phyloP scores from a whole-genome alignment of 1,140 invertebrate species.

The Lepidurus packardi region DNA sequence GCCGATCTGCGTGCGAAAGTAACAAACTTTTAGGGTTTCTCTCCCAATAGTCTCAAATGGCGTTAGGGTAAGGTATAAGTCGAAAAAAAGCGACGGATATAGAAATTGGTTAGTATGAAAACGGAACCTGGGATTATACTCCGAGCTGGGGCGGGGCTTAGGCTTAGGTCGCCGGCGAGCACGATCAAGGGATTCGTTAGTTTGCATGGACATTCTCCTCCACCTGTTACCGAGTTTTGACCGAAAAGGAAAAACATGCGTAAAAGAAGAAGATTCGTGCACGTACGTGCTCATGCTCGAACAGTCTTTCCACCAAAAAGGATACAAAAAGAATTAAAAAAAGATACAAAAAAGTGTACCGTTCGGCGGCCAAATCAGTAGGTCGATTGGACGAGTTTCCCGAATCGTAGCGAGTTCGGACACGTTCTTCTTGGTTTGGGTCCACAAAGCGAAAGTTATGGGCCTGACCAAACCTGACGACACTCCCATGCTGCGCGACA shows the following conservation, averaged over 20 bases:
- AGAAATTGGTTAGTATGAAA: background rate
- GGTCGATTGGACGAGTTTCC: background rate
- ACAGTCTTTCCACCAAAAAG: background rate
- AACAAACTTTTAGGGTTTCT: background rate
- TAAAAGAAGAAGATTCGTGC: background rate
- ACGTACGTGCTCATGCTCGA: background rate
- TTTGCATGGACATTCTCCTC: background rate
- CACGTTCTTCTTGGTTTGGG: constrained; percentile 76
- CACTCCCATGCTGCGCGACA: constrained; percentile 57
- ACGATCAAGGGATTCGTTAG: background rate
- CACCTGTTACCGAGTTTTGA: background rate
- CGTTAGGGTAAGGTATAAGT: background rate
- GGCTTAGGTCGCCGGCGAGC: background rate
- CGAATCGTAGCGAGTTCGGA: background rate
- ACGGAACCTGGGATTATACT: constrained; percentile 21
- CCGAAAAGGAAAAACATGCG: background rate
- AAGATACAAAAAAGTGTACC: background rate
- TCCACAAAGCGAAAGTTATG: constrained; percentile 91
- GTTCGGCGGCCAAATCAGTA: background rate
- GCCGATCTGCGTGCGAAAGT: background rate
- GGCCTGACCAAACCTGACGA: constrained; percentile 79
- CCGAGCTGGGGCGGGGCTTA: background rate
- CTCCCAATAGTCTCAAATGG: no score
- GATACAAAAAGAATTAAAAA: no score
- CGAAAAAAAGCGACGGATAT: background rate